phyloP scores from a whole-genome alignment of 2,888 invertebrate species.

The Saturnia pavonia region DNA sequence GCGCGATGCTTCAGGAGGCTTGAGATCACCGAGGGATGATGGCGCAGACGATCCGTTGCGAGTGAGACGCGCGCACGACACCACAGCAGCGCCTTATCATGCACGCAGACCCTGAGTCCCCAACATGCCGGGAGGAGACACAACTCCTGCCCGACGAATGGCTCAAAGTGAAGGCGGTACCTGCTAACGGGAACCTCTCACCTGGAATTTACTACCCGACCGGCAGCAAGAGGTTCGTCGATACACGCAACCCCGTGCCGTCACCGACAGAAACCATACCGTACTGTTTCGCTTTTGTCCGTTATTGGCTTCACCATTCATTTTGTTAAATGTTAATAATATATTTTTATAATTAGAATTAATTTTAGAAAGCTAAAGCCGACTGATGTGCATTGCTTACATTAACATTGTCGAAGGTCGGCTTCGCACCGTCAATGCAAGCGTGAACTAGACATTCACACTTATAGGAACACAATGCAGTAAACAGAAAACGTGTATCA shows the following conservation, averaged over 20 bases:
- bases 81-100: conserved; percentile 59
- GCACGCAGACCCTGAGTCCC: conserved; percentile 77
- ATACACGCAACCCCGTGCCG: conserved; percentile 60
- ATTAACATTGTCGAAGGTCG: conserved; percentile 73
- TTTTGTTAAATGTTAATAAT: conserved; percentile 26
- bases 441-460: conserved; percentile 68
- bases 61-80: conserved; percentile 66
- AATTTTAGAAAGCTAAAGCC: conserved; percentile 56
- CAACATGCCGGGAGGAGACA: conserved; percentile 72
- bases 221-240: conserved; percentile 78
- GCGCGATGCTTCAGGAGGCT: conserved; percentile 76
- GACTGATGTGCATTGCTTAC: conserved; percentile 58
- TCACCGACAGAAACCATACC: conserved; percentile 61
- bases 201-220: conserved; percentile 78
- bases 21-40: conserved; percentile 62
- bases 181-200: conserved; percentile 73
- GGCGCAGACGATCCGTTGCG: conserved; percentile 59
- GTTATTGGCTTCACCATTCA: conserved; percentile 43
- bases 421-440: conserved; percentile 48
- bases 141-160: conserved; percentile 77
- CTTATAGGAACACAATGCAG: conserved; percentile 48
- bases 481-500: conserved; percentile 49
- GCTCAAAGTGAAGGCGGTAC: conserved; percentile 73
- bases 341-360: conserved; percentile 35
- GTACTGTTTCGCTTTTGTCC: conserved; percentile 75